Base-by-base conservation (phyloP, 1,140 invertebrate species). In the Vollenhovia emeryi region DNA sequence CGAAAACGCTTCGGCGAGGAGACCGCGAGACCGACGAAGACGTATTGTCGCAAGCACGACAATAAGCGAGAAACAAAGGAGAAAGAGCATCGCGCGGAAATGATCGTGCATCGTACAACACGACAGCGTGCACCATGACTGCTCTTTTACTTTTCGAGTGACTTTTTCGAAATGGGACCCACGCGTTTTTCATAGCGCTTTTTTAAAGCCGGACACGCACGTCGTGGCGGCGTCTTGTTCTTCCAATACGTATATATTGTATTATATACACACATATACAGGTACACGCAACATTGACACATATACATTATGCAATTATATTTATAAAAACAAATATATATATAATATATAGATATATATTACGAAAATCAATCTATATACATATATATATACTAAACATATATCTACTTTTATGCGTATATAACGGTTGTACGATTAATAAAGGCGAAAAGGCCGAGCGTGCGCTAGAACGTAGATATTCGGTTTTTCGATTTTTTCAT, bases 111-210 rank as follows among this genome's bases (percentile, higher is more conserved):
- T 80, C 36, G 64, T 71, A 18, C 45, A 62, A 71, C 27, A 36
- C 27, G n/a, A 79, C 13, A 85, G 45, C 64, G 52, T 68, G 48
- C 48, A 64, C 13, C 30, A 64, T 52, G 59, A 60, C 69, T 76
- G 76, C 73, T 74, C 64, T 75, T 57, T 86, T 62, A 86, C 78
- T 89, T 90, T 91, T 87, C 75, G 85, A 90, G 78, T 66, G 83
- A 90, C 87, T 89, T 74, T 89, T 89, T 89, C 85, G 85, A 90
- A 84, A 91, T 90, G 91, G 91, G 91, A 91, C 91, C 91, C 91
- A 87, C 87, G 91, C 91, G 87, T 91, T 91, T 91, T 90, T 89
- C 85, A 86, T 84, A 91, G 78, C 87, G 89, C 78, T 89, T 85
- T 90, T 90, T 87, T 90, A 86, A 86, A 50, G 84, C 89, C 87